Conservation (phyloP, 2,113 vertebrate genomes). For the Columba janthina region DNA sequence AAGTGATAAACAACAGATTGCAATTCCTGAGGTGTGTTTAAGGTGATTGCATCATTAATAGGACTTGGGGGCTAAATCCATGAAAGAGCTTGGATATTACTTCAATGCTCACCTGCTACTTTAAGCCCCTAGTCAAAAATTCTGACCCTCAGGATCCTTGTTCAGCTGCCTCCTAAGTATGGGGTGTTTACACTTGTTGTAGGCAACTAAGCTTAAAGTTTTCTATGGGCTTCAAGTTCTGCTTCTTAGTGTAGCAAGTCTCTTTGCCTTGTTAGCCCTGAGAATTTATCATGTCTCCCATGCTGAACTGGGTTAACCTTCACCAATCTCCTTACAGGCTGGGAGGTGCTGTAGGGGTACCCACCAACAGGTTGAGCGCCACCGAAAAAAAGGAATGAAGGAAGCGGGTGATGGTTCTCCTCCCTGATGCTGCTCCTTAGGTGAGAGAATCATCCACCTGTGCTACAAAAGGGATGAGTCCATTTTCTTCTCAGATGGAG, state of each 20-base stretch:
- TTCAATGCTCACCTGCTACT: slow-evolving; percentile 13
- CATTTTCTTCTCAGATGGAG: neutral
- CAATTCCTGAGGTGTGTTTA: slow-evolving; percentile 2
- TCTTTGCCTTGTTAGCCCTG: neutral
- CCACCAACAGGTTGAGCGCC: fast-evolving
- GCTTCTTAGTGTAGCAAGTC: neutral
- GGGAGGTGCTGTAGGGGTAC: neutral
- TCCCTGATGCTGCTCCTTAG: neutral
- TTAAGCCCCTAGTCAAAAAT: slow-evolving; percentile 12
- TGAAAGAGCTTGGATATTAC: neutral
- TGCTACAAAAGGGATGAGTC: fast-evolving
- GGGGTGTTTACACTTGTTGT: neutral
- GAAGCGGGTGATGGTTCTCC: neutral
- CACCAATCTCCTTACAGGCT: neutral
- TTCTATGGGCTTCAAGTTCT: neutral
- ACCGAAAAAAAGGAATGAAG: neutral
- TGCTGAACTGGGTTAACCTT: neutral
- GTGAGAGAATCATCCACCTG: neutral
- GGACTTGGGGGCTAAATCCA: neutral
- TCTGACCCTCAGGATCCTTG: neutral
- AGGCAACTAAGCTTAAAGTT: neutral
- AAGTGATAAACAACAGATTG: slow-evolving; percentile 65
- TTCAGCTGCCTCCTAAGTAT: neutral
- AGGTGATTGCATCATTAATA: slow-evolving; percentile 10
- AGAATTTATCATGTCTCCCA: neutral